phyloP scores from a whole-genome alignment of 2,113 vertebrate genomes.

The Seriola aureovittata region DNA sequence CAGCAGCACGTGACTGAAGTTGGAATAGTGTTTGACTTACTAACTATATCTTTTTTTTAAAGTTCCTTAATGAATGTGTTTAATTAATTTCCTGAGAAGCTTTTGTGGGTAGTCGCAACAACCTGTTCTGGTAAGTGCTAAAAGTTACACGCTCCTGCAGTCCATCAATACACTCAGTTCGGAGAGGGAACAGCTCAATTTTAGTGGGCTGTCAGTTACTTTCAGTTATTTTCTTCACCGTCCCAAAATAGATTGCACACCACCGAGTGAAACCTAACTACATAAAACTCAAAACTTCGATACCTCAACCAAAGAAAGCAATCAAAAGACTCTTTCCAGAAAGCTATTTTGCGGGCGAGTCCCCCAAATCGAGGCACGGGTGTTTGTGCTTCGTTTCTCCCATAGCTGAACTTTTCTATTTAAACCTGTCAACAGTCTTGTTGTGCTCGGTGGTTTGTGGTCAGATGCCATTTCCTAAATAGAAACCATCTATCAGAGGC shows the following conservation, averaged over 20 bases:
- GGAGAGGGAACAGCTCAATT: constrained; percentile 39
- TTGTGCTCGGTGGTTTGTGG: constrained; percentile 76
- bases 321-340: constrained; percentile 50
- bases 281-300: constrained; percentile 49
- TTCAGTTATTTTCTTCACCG: constrained; percentile 17
- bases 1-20: constrained; percentile 59
- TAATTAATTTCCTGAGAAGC: constrained; percentile 60
- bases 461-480: constrained; percentile 77
- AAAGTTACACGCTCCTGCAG: constrained; percentile 39
- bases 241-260: constrained; percentile 50
- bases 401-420: constrained; percentile 72
- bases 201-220: constrained; percentile 33
- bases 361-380: constrained; percentile 35
- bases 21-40: constrained; percentile 56
- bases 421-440: constrained; percentile 76
- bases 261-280: constrained; percentile 37
- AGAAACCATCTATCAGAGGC: constrained; percentile 82
- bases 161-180: constrained; percentile 23
- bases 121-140: constrained; percentile 26
- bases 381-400: constrained; percentile 63
- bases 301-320: constrained; percentile 51
- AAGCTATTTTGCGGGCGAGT: constrained; percentile 54
- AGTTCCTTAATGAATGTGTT: constrained; percentile 60
- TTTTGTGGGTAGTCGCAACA: constrained; percentile 26
- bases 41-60: constrained; percentile 46